Conservation (phyloP, 2,888 invertebrate species). For the Hedya salicella region DNA sequence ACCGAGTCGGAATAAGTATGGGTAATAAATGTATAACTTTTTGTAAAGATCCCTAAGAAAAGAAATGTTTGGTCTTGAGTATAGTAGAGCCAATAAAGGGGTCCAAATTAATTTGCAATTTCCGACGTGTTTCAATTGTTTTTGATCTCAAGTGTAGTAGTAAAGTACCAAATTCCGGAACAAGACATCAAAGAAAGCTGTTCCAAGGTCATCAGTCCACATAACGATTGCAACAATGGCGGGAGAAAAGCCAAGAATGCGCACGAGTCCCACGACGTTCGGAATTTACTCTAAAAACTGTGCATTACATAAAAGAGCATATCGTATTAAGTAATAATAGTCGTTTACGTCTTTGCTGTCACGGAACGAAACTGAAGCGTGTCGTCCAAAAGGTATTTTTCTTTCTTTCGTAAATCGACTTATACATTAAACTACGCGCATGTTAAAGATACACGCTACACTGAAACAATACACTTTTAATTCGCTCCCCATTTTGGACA, state of each 20-base stretch:
- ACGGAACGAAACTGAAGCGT: not conserved
- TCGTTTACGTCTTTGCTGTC: not conserved
- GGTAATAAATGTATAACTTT: too few relatives aligned
- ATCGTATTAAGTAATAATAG: not conserved
- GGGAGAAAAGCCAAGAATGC: slow-evolving; percentile 44
- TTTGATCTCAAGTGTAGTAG: not conserved
- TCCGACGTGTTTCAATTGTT: too few relatives aligned
- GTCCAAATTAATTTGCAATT: too few relatives aligned
- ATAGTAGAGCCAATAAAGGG: too few relatives aligned
- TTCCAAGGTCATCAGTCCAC: slow-evolving; percentile 56
- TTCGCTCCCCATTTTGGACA: too few relatives aligned
- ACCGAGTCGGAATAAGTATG: too few relatives aligned
- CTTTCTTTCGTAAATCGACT: too few relatives aligned
- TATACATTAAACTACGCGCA: not conserved
- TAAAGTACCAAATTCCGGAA: not conserved
- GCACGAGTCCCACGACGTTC: slow-evolving; percentile 16
- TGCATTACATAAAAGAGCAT: slow-evolving; percentile 6
- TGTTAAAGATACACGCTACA: not conserved
- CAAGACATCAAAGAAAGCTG: slow-evolving; percentile 54
- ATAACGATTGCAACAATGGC: slow-evolving; percentile 52
- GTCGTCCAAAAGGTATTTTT: not conserved
- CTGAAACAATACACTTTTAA: too few relatives aligned
- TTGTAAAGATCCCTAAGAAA: too few relatives aligned
- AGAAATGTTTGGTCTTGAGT: too few relatives aligned
- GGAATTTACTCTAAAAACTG: slow-evolving; percentile 46